Base-by-base conservation (phyloP, 2,113 vertebrate species). In the Sapajus apella region DNA sequence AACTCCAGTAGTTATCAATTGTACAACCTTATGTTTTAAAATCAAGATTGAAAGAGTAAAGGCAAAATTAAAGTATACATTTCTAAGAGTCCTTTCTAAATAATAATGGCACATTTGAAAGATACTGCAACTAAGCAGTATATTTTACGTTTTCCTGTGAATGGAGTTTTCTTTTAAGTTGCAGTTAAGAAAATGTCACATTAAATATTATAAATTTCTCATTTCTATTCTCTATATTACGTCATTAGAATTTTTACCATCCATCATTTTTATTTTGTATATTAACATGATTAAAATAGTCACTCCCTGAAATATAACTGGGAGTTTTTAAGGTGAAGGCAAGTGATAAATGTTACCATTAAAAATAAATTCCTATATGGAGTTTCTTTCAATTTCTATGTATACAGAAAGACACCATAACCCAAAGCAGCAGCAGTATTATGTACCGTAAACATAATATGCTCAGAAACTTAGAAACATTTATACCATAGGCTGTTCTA, bases 1-100 rank as follows among this genome's bases (percentile, higher is more conserved):
- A 92, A 96, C 55, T 92, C 94, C 86, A 56, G 17, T 97, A 85
- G 8, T 68, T 47, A 37, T 93, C 95, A 79, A 13, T 95, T 94
- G 25, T 1, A 43, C 61, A 93, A 87, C 4, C 73, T 50, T 79
- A 91, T 37, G 92, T 93, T 92, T 43, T 64, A 35, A 37, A 79
- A 89, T 75, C 40, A 86, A 90, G 10, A 58, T 58, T 64, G 8
- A 11, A 87, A 87, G 9, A 81, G 25, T 85, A 68, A 56, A 92
- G 73, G 73, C 23, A 95, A 37, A 90, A 87, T 97, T 76, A 85
- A 97, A 80, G 23, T 0, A 76, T 61, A n/a, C 52, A 30, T 93
- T 95, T 70, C 25, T 73, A 18, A 55, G 84, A 64, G 2, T 84
- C 27, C 14, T 80, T 50, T 75, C 21, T 30, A 73, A 90, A 64